phyloP scores from a whole-genome alignment of 2,797 vertebrate species.

The Gallinago nigripennis region DNA sequence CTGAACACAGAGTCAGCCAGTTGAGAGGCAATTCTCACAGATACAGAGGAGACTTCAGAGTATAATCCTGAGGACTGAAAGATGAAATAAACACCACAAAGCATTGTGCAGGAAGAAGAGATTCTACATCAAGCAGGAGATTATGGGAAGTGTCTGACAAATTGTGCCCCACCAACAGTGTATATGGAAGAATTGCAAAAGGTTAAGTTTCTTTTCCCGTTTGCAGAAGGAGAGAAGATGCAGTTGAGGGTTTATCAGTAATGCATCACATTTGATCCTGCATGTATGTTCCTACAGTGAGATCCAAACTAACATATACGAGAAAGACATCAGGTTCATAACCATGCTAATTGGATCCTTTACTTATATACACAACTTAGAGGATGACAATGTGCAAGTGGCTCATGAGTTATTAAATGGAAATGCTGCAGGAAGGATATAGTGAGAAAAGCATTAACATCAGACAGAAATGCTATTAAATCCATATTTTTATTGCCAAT shows the following conservation, averaged over 20 bases:
- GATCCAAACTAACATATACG: not conserved
- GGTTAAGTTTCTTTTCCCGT: not conserved
- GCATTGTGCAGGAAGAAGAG: not conserved
- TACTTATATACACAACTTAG: not conserved
- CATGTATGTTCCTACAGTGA: not conserved
- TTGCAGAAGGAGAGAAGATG: not conserved
- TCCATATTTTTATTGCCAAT: constrained; percentile 19
- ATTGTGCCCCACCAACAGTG: not conserved
- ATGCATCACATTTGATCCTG: not conserved
- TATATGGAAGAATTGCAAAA: not conserved
- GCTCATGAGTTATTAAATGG: constrained; percentile 25
- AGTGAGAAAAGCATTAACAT: constrained; percentile 1
- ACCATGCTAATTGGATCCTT: not conserved
- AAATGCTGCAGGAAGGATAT: constrained; percentile 11
- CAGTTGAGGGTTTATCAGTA: not conserved
- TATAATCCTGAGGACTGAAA: not conserved
- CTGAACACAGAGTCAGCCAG: not conserved
- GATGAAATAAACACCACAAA: not conserved
- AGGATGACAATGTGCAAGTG: not conserved
- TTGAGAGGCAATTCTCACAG: not conserved
- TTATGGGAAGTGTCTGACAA: not conserved
- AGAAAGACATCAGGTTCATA: not conserved
- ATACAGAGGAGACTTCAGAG: not conserved
- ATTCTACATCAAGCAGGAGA: not conserved
- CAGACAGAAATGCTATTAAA: constrained; percentile 16